A percentile compares a stretch with the other conserved stretches of the same genome.
These are phyloP conservation scores for Austrofundulus limnaeus DNA, from an alignment of 2,113 vertebrate species.

Conservation along the genomic window DNA sequence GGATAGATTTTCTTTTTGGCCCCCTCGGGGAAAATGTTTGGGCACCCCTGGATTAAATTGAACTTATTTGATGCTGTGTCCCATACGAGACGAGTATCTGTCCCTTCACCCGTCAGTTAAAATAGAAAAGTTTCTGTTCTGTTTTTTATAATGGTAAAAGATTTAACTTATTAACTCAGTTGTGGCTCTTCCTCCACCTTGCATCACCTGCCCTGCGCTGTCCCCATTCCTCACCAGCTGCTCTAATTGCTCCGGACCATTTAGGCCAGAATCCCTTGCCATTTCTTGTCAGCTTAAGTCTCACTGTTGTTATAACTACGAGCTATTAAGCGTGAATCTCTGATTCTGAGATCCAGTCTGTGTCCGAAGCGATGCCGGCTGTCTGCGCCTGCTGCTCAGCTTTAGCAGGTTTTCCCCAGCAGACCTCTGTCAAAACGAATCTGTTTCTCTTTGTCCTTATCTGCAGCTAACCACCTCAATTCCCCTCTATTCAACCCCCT, in stretches of 20 bases:
- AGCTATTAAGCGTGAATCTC: slow-evolving; percentile 1
- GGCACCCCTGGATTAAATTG: no score
- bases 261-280: slow-evolving; percentile 9
- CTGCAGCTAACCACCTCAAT: slow-evolving; percentile 17
- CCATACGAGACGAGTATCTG: not conserved
- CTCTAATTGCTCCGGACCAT: slow-evolving; percentile 20
- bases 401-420: not conserved
- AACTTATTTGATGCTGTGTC: no score
- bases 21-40: no score
- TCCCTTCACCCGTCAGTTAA: no score
- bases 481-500: slow-evolving; percentile 12
- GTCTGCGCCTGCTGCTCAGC: not conserved
- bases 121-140: not conserved
- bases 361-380: slow-evolving; percentile 1
- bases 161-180: no score
- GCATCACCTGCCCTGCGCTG: slow-evolving; percentile 16
- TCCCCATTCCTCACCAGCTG: slow-evolving; percentile 34
- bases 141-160: not conserved
- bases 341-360: slow-evolving; percentile 16
- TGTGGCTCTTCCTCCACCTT: not conserved
- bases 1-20: no score
- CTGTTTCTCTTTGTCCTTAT: slow-evolving; percentile 28
- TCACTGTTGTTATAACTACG: not conserved
- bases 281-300: slow-evolving; percentile 10
- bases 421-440: slow-evolving; percentile 15